Base-by-base conservation (phyloP, 2,888 invertebrate genomes). In the Eueremaeus valkanovi region DNA sequence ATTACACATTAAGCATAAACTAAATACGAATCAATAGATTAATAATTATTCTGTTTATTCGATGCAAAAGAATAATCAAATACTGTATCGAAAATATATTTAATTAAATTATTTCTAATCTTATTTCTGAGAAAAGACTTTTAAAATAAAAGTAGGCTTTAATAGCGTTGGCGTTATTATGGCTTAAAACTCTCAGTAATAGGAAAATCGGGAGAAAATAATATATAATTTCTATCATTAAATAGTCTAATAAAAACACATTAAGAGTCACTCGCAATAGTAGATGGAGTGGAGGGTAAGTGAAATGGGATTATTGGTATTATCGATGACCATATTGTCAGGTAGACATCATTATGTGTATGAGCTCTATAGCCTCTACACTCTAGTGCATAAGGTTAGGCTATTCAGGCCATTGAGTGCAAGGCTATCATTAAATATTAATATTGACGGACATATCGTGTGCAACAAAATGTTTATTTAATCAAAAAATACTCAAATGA, bases 401-500 rank as follows among this genome's bases (percentile, higher is more conserved):
- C 36, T n/a, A n/a, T 66, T 36, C 36, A 66, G 66, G 66, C 36
- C 33, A n/a, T 66, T 36, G 66, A 66, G 66, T 66, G 66, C 66
- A 66, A 66, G 36, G 36, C 66, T 66, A 66, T 66, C 66, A 36
- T 66, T 66, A 66, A 66, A 66, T 66, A 66, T 66, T 66, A 66
- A 66, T 66, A 66, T 66, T 66, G 66, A 66, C 66, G 33, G 66
- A 66, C 66, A 66, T 66, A 21, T 66, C 66, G 66, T 66, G 66
- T 66, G 66, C 66, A 66, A 66, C 36, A 36, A 66, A 66, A 66
- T 66, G 66, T 66, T 66, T 66, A 66, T 66, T 66, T 66, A 66
- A 66, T 66, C 66, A 66, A 31, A 66, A 58, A 29, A 49, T 49
- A 58, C n/a, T 8, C 36, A 21, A 66, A 66, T 66, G 36, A 21